Evolutionary conservation across 2,113 vertebrate genomes (phyloP), one percentile per base, ranked within the genome.

Genomic region (Hylia prasina): DNA sequence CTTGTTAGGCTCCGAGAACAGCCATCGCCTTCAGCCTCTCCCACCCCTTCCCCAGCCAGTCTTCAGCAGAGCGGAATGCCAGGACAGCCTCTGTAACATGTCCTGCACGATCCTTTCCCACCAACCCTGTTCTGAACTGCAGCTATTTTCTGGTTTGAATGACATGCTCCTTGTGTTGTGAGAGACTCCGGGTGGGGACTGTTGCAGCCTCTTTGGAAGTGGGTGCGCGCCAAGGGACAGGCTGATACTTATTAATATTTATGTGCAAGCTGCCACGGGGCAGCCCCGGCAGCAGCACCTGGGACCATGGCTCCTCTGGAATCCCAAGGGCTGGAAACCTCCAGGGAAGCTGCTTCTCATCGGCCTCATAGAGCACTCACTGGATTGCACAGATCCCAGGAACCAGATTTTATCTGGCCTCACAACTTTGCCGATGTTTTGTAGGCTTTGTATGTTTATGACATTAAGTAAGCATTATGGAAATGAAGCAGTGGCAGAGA

Each of bases 1-100:
- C 96, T 98, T 98, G 98, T 98, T 87, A 83, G 40, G 40, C 60
- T 47, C 6, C 0, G 15, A 87, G 94, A 92, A 83, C 31, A 60
- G 94, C 89, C 82, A 35, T 48, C 3, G 50, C 90, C 93, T 82
- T 78, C 64, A 79, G 69, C 64, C 40, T 47, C n/a, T 79, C 35
- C 25, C 12, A 12, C 37, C 35, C 79, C 70, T 68, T 82, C 48
- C 47, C 80, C 84, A 90, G 66, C 31, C 73, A 87, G 83, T 51
- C 48, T 63, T 65, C 91, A 47, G 71, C 76, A 81, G 76, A 77
- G 70, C 1, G 0, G 70, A 45, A 44, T 39, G 77, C 80, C 92
- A 65, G 84, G 39, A 85, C 27, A 57, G 48, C 54, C 91, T 65
- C 53, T 80, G 47, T 66, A 83, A 84, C 63, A 69, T 45, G 50